A percentile compares a stretch with the other conserved stretches of the same genome.
These are phyloP conservation scores for Ennomos fuscantarius DNA, from an alignment of 2,888 invertebrate species.

Conservation along the genomic window DNA sequence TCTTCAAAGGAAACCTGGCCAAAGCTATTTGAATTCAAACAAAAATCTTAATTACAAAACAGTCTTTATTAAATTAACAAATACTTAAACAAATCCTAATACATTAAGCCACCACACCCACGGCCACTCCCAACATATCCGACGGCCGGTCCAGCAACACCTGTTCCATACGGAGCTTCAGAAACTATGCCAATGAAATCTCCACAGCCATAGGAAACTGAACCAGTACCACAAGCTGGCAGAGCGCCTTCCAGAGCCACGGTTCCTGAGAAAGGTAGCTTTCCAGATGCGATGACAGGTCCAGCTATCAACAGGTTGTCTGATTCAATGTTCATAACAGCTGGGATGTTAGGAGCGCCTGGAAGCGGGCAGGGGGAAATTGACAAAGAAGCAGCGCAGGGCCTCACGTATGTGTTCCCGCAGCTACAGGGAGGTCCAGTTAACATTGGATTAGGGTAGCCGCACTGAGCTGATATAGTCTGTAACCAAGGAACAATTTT, in stretches of 20 bases:
- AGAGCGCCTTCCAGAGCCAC: conserved; percentile 49
- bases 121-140: conserved; percentile 5
- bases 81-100: conserved; percentile 1
- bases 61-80: conserved; percentile 10
- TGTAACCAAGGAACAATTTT: conserved; percentile 15
- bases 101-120: conserved; percentile 3
- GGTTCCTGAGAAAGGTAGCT: conserved; percentile 46
- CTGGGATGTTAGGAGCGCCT: conserved; percentile 28
- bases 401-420: conserved; percentile 1
- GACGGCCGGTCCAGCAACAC: neutral
- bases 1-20: neutral
- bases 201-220: conserved; percentile 29
- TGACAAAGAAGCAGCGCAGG: conserved; percentile 15
- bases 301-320: conserved; percentile 43
- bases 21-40: neutral
- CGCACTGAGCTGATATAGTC: conserved; percentile 30
- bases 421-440: conserved; percentile 9
- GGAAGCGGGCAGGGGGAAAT: conserved; percentile 27
- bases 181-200: conserved; percentile 8
- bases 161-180: conserved; percentile 5
- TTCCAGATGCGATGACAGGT: conserved; percentile 40
- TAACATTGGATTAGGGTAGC: conserved; percentile 3
- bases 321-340: conserved; percentile 33
- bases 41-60: conserved; percentile 1
- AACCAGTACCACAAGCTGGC: conserved; percentile 30